These are phyloP conservation scores for Catostylus mosaicus DNA, from an alignment of 30 jellyfish, hydroid and myxozoan genomes.

Conservation along the genomic window DNA sequence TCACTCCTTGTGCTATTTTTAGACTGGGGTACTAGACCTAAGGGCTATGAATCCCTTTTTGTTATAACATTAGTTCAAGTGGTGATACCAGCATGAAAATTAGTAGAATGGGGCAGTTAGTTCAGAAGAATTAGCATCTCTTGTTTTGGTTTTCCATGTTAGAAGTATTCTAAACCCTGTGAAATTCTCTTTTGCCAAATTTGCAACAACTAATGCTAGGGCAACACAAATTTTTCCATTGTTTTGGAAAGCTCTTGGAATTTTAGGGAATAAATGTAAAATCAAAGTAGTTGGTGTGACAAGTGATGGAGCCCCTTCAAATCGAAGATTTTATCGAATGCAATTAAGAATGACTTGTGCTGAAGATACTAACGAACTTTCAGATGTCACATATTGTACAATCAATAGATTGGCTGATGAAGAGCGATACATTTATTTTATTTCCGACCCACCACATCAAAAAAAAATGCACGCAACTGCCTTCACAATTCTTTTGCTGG, in stretches of 20 bases:
- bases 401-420: background rate
- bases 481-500: conserved; percentile 58
- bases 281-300: conserved; percentile 68
- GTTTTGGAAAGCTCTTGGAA: conserved; percentile 49
- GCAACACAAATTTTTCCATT: conserved; percentile 38
- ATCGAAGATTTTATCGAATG: conserved; percentile 57
- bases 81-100: too few species aligned
- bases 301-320: conserved; percentile 72
- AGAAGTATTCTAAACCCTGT: too few species aligned
- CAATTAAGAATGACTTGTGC: conserved; percentile 23
- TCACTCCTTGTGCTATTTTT: too few species aligned
- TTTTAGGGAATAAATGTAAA: conserved; percentile 6
- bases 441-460: conserved; percentile 66
- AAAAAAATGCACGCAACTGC: conserved; percentile 68
- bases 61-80: too few species aligned
- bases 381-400: conserved; percentile 47
- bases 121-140: too few species aligned
- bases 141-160: too few species aligned
- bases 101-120: too few species aligned
- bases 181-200: too few species aligned
- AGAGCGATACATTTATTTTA: background rate
- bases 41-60: too few species aligned
- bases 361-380: conserved; percentile 18
- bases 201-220: too few species aligned
- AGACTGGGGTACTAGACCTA: too few species aligned